These are phyloP conservation scores for Antheraea assamensis DNA, from an alignment of 2,888 invertebrate species.

Conservation along the genomic window DNA sequence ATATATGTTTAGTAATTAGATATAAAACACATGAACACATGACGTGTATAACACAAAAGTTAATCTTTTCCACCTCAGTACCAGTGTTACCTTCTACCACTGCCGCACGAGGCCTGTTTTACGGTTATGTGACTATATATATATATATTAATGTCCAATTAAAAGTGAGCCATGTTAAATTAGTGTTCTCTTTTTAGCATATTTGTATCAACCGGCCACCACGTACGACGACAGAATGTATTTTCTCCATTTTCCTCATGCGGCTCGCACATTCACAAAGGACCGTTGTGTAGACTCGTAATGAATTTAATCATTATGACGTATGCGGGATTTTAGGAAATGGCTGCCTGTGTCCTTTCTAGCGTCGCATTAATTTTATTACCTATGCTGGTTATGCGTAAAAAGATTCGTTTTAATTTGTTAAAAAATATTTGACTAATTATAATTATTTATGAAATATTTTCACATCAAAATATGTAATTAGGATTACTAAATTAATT, in stretches of 20 bases:
- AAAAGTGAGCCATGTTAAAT: background rate
- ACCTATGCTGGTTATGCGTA: background rate
- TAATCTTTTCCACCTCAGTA: too few relatives aligned
- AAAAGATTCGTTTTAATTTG: background rate
- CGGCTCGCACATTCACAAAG: slow-evolving; percentile 25
- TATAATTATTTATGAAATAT: background rate
- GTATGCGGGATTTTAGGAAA: slow-evolving; percentile 50
- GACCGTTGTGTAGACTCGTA: slow-evolving; percentile 36
- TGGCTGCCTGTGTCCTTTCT: slow-evolving; percentile 16
- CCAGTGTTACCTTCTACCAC: too few relatives aligned
- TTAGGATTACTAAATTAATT: too few relatives aligned
- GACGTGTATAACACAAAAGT: too few relatives aligned
- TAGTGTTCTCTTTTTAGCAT: background rate
- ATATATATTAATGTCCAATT: background rate
- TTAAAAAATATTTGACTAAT: background rate
- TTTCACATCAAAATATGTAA: too few relatives aligned
- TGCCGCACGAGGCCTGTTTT: too few relatives aligned
- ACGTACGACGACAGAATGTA: slow-evolving; percentile 11
- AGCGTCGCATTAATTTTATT: slow-evolving; percentile 19
- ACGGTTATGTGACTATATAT: background rate
- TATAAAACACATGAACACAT: too few relatives aligned
- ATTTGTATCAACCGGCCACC: slow-evolving; percentile 14
- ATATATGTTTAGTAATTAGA: too few relatives aligned
- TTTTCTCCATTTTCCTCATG: slow-evolving; percentile 23
- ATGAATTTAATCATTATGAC: slow-evolving; percentile 50